phyloP scores from a whole-genome alignment of 2,888 invertebrate species.

The Lottia scabra region DNA sequence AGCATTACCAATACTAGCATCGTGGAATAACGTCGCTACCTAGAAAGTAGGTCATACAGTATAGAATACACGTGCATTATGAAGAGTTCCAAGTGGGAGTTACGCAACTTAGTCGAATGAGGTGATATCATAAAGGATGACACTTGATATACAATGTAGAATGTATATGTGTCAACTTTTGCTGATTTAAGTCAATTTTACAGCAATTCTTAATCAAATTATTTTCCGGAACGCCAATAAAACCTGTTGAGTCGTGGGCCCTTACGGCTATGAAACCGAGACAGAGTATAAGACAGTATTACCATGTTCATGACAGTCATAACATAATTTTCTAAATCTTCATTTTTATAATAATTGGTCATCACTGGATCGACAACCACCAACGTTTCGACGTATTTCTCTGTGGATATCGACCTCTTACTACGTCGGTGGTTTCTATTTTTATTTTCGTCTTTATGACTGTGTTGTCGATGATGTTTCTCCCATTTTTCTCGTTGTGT shows the following conservation, averaged over 20 bases:
- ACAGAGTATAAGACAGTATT: constrained; percentile 52
- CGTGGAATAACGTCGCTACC: constrained; percentile 66
- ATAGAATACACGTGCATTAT: background rate
- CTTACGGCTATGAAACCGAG: too few relatives aligned
- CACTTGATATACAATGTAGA: too few relatives aligned
- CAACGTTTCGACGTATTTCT: constrained; percentile 81
- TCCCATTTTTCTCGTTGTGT: constrained; percentile 51
- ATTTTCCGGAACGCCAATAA: too few relatives aligned
- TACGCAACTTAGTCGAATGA: too few relatives aligned
- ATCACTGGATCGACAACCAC: constrained; percentile 89
- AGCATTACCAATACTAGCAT: constrained; percentile 88
- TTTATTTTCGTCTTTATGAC: constrained; percentile 11
- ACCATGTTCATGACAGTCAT: constrained; percentile 94
- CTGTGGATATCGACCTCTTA: constrained; percentile 66
- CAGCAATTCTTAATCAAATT: too few relatives aligned
- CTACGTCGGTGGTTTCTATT: constrained; percentile 29
- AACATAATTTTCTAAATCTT: constrained; percentile 86
- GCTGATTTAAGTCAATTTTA: too few relatives aligned
- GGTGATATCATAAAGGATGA: too few relatives aligned
- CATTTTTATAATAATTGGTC: constrained; percentile 85
- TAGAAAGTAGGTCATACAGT: constrained; percentile 29
- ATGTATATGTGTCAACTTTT: too few relatives aligned
- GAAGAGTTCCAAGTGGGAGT: too few relatives aligned
- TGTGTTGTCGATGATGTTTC: constrained; percentile 28
- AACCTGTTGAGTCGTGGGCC: too few relatives aligned